phyloP scores from a whole-genome alignment of 2,113 vertebrate species.

The Columba livia region DNA sequence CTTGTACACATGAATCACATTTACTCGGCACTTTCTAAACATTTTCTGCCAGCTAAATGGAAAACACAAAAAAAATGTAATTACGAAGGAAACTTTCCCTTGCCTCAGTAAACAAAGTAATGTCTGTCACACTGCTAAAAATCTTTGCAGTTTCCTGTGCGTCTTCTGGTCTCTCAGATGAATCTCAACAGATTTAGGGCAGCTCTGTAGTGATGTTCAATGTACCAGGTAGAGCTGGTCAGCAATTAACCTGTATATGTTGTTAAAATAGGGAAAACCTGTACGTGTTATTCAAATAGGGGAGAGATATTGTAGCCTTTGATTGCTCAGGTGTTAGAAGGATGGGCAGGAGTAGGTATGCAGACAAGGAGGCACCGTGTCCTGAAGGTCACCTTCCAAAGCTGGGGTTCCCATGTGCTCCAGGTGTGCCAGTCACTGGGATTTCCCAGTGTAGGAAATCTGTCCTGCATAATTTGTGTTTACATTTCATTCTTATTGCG shows the following conservation, averaged over 20 bases:
- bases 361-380: not conserved
- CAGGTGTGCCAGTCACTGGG: not conserved
- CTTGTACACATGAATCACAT: not conserved
- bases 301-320: not conserved
- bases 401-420: not conserved
- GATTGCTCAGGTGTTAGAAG: not conserved
- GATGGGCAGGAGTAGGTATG: not conserved
- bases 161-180: not conserved
- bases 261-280: not conserved
- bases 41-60: not conserved
- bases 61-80: not conserved
- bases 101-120: not conserved
- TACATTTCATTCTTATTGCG: not conserved
- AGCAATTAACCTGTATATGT: accelerated
- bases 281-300: not conserved
- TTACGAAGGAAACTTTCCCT: not conserved
- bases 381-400: not conserved
- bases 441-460: not conserved
- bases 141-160: not conserved
- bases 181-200: not conserved
- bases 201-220: not conserved
- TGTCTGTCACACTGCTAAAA: not conserved
- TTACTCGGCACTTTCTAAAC: not conserved
- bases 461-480: not conserved
- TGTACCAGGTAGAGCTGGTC: not conserved